Evolutionary conservation across 2,888 invertebrate genomes (phyloP), one percentile per base, ranked within the genome.

Genomic region (Latheticus oryzae): DNA sequence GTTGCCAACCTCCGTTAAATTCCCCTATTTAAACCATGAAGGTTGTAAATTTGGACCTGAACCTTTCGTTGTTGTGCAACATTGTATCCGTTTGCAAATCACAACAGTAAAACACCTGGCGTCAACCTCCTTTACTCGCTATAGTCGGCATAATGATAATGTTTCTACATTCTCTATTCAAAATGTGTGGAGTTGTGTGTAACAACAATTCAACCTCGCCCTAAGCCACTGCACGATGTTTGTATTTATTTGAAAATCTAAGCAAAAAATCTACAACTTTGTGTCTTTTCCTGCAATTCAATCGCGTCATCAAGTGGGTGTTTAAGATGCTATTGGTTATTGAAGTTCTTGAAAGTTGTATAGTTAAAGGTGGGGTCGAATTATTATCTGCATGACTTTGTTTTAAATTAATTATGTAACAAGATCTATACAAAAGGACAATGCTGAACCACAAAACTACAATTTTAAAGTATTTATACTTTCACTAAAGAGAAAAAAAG

Each of bases 111-210:
- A 47, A 47, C 30, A 45, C 45, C 45, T 35, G 48, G 38, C 38
- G 51, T 40, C 51, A 51, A 51, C 51, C 28, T 38, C 38, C 28
- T 51, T 47, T 50, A 50, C 50, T 19, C 11, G 11, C 30, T 48
- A 5, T 16, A 9, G 30, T 32, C 26, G 30, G 8, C 26, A 13
- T 54, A 45, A 53, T 43, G 53, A 43, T 53, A 43, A 54, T 54
- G 54, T 54, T 45, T 45, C 45, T 35, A 45, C 54, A 54, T 45
- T 54, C 54, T 54, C 54, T 35, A 45, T 45, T 35, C 24, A 51
- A 12, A 28, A 28, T 51, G 48, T 50, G 37, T 47, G 47, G 32
- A 45, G 30, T 16, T 47, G 21, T n/a, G n/a, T n/a, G 47, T 21
- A 45, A 30, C 17, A 43, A 23, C 19, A 47, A 47, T 9, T 48